These are phyloP conservation scores for Protonemura montana DNA, from an alignment of 2,888 invertebrate species.

Conservation along the genomic window DNA sequence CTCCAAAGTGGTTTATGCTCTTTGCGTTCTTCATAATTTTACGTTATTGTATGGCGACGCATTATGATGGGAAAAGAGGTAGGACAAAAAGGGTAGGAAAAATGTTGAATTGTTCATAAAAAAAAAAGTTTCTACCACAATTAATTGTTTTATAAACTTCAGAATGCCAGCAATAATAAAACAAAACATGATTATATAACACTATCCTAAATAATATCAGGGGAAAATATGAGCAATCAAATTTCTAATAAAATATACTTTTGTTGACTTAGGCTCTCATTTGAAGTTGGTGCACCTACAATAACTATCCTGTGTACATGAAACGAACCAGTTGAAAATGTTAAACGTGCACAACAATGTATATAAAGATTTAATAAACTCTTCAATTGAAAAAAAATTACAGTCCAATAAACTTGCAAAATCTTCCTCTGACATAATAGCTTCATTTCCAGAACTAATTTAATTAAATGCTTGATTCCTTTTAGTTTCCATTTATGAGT, in stretches of 20 bases:
- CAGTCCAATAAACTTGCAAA: background rate
- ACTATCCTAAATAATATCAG: background rate
- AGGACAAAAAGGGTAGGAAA: no score
- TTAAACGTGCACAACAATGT: background rate
- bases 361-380: background rate
- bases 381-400: background rate
- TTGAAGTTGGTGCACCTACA: background rate
- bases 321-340: background rate
- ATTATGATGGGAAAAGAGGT: background rate
- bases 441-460: background rate
- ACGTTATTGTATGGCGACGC: constrained; percentile 40
- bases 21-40: constrained; percentile 49
- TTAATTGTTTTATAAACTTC: background rate
- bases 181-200: background rate
- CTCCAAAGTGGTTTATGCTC: constrained; percentile 45
- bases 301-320: background rate
- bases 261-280: background rate
- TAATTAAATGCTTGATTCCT: background rate
- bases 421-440: background rate
- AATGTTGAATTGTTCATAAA: background rate
- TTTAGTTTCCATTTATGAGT: background rate
- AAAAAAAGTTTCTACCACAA: background rate
- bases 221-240: background rate
- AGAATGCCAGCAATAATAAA: background rate
- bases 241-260: background rate